These are phyloP conservation scores for Nephila pilipes DNA, from an alignment of 1,140 invertebrate species.

Conservation along the genomic window DNA sequence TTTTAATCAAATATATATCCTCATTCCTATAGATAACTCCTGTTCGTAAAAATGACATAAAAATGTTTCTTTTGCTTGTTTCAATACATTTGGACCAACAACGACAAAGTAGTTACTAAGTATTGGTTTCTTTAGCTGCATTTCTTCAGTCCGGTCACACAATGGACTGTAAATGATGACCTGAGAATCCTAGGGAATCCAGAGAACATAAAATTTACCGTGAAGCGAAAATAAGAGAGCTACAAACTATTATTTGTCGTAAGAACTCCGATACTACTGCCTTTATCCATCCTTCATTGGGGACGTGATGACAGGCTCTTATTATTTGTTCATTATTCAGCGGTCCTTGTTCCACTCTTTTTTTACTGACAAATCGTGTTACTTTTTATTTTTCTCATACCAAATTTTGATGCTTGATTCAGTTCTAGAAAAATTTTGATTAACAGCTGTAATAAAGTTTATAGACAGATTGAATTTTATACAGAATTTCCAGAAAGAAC, in stretches of 20 bases:
- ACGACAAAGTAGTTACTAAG: not conserved
- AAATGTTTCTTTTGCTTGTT: not conserved
- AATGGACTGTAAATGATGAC: conserved; percentile 16
- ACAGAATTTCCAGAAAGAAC: too few relatives aligned
- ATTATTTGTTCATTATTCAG: conserved; percentile 37
- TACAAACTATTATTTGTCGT: conserved; percentile 23
- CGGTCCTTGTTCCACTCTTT: not conserved
- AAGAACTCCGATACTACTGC: not conserved
- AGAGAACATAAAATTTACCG: conserved; percentile 23
- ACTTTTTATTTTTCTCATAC: not conserved
- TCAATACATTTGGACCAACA: not conserved
- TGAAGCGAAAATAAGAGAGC: conserved; percentile 16
- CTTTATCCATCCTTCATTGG: not conserved
- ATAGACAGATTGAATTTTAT: too few relatives aligned
- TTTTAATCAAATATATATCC: too few relatives aligned
- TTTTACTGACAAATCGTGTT: not conserved
- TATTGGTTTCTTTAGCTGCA: not conserved
- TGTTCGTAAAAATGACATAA: not conserved
- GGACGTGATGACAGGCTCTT: not conserved
- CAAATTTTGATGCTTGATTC: not conserved
- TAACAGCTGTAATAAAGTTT: too few relatives aligned
- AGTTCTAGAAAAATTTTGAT: too few relatives aligned
- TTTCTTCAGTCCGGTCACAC: not conserved
- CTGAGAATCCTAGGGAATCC: not conserved
- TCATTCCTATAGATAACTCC: not conserved